Evolutionary conservation across 2,113 vertebrate genomes (phyloP).

Genomic region (Xyrauchen texanus): DNA sequence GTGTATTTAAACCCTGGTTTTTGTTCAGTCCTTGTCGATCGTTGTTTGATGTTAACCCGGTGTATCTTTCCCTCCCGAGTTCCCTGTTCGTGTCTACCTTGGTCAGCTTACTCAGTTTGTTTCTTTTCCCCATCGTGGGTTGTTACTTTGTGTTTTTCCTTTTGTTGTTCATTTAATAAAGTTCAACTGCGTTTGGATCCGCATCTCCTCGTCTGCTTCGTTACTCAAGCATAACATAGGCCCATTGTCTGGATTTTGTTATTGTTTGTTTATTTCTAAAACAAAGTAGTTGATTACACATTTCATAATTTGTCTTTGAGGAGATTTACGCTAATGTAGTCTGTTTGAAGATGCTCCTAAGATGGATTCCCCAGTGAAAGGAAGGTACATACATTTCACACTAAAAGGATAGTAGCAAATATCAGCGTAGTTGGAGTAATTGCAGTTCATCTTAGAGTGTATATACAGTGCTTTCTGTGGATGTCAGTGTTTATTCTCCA

Average conservation of each 20-base stretch:
- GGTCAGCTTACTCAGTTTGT: too few relatives aligned
- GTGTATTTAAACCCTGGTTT: too few relatives aligned
- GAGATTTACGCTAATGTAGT: slow-evolving; percentile 29
- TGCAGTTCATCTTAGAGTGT: background rate
- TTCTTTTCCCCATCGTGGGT: too few relatives aligned
- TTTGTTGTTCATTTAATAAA: too few relatives aligned
- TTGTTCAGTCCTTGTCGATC: too few relatives aligned
- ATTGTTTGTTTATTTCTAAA: slow-evolving; percentile 73
- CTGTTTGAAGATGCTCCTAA: slow-evolving; percentile 38
- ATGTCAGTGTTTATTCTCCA: slow-evolving; percentile 73
- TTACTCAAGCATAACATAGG: too few relatives aligned
- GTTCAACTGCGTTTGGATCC: too few relatives aligned
- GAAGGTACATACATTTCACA: slow-evolving; percentile 7
- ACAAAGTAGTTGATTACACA: slow-evolving; percentile 40
- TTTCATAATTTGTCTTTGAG: slow-evolving; percentile 43
- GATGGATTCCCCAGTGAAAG: slow-evolving; percentile 19
- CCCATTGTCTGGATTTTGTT: slow-evolving; percentile 68
- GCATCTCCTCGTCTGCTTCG: too few relatives aligned
- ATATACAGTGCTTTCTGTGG: background rate
- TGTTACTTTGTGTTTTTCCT: too few relatives aligned
- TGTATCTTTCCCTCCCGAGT: too few relatives aligned
- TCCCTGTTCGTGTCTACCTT: too few relatives aligned
- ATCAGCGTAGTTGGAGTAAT: background rate
- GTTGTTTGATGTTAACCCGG: too few relatives aligned
- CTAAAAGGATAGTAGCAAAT: slow-evolving; percentile 14